A percentile compares a stretch with the other conserved stretches of the same genome.
Evolutionary conservation across 2,113 vertebrate genomes (phyloP).

Genomic region (Gymnarchus niloticus): DNA sequence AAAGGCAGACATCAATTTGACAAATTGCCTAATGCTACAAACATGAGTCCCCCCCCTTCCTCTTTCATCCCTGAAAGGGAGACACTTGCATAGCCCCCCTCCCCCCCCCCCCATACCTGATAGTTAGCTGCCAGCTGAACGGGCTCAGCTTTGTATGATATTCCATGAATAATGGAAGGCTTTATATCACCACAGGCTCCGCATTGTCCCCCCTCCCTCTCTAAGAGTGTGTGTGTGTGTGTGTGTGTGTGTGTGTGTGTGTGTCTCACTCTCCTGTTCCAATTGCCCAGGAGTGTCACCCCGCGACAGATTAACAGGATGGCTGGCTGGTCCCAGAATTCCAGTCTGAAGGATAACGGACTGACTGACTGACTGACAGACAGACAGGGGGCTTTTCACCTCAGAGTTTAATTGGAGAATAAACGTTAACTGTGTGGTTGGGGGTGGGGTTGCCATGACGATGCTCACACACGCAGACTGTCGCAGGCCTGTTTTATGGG

Average conservation of each 20-base stretch:
- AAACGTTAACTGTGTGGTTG: neutral
- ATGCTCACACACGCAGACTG: neutral
- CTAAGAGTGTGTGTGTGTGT: neutral
- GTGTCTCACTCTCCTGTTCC: neutral
- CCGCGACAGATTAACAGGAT: neutral
- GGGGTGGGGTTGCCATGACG: neutral
- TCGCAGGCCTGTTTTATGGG: neutral
- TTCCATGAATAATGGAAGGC: constrained; percentile 41
- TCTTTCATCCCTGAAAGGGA: neutral
- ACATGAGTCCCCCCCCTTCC: neutral
- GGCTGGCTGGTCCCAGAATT: neutral
- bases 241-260: neutral
- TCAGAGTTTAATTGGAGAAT: neutral
- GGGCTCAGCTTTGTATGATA: constrained; percentile 9
- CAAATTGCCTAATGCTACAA: neutral
- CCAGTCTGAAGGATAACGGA: neutral
- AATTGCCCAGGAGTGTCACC: neutral
- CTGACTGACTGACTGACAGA: neutral
- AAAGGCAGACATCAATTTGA: no score
- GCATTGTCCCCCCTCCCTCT: constrained; percentile 24
- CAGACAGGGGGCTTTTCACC: neutral
- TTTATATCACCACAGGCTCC: constrained; percentile 23
- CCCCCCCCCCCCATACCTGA: constrained; percentile 16
- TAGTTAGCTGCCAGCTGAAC: neutral
- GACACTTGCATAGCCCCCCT: neutral